Evolutionary conservation across 2,113 vertebrate genomes (phyloP).

Genomic region (Indri indri): DNA sequence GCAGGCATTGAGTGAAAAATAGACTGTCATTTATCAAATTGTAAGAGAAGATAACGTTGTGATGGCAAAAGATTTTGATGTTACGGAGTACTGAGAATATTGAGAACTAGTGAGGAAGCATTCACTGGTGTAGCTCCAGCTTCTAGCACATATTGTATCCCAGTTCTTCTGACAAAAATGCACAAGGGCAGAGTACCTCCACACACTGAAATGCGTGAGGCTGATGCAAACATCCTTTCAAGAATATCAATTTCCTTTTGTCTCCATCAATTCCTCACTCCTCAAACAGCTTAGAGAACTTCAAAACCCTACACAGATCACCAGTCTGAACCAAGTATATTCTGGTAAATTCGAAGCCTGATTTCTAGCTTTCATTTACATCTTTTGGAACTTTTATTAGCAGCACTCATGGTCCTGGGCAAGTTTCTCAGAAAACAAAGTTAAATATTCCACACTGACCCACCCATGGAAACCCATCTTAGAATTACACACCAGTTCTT

Average conservation of each 20-base stretch:
- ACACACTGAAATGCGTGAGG: neutral
- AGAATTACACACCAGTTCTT: neutral
- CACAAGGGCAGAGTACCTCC: neutral
- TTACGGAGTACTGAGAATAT: slow-evolving; percentile 1
- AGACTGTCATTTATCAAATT: neutral
- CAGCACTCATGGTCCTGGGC: neutral
- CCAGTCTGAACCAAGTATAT: neutral
- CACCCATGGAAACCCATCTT: neutral
- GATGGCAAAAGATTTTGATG: neutral
- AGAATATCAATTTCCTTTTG: neutral
- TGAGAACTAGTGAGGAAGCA: neutral
- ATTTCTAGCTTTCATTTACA: neutral
- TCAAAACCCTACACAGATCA: neutral
- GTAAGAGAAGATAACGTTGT: neutral
- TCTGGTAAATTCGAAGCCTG: neutral
- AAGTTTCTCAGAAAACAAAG: neutral
- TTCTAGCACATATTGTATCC: neutral
- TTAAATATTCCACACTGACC: neutral
- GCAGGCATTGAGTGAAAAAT: neutral
- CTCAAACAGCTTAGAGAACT: neutral
- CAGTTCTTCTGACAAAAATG: neutral
- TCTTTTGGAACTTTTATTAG: neutral
- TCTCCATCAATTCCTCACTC: neutral
- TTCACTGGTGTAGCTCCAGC: neutral
- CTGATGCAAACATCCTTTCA: neutral